Conservation (phyloP, 2,113 vertebrate species). For the Protobothrops flavoviridis region DNA sequence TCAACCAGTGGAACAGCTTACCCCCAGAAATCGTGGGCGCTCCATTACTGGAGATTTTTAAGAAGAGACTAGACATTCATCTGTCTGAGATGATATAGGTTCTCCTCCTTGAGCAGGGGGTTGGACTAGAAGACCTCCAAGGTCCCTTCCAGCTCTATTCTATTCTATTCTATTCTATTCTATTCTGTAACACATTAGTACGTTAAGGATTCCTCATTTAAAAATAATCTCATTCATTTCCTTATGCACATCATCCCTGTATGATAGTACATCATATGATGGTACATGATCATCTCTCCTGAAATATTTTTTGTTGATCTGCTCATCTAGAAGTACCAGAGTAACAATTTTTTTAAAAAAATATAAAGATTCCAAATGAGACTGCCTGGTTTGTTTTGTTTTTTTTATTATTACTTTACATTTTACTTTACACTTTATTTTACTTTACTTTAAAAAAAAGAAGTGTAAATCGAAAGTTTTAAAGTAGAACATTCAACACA, state of each 20-base stretch:
- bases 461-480: not conserved
- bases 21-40: too few species aligned
- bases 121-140: too few species aligned
- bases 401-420: not conserved
- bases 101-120: too few species aligned
- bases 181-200: not conserved
- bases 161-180: too few species aligned
- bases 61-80: too few species aligned
- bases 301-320: not conserved
- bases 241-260: not conserved
- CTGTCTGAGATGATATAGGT: too few species aligned
- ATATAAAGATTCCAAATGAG: not conserved
- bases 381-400: not conserved
- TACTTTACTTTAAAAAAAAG: not conserved
- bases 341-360: not conserved
- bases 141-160: too few species aligned
- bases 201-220: not conserved
- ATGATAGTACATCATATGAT: not conserved
- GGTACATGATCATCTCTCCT: not conserved
- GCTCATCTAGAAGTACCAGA: not conserved
- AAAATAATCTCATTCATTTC: not conserved
- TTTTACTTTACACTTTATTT: not conserved
- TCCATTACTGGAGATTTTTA: too few species aligned
- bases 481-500: not conserved
- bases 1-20: too few species aligned